Base-by-base conservation (phyloP, 2,797 vertebrate genomes). In the Dicrostonyx torquatus region DNA sequence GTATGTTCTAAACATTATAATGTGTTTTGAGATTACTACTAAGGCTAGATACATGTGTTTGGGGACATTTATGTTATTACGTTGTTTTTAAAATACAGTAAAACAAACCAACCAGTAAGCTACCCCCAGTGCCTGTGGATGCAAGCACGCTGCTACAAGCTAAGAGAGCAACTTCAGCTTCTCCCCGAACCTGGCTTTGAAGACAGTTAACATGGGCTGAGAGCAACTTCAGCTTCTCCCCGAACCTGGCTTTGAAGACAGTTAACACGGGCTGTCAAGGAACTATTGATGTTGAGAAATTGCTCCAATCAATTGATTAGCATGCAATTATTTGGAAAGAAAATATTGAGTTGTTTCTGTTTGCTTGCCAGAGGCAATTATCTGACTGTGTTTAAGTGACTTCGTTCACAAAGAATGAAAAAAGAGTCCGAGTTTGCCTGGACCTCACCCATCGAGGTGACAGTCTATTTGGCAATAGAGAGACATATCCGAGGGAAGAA, bases 1-100 rank as follows among this genome's bases (percentile, higher is more conserved):
- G 20, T 94, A 91, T 96, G 92, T 85, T 94, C 82, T 85, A 92
- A 94, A 95, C 96, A 84, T 78, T 70, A 90, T 31, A 45, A 77
- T 64, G 64, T 92, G 86, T 95, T 89, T 96, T 95, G 93, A 95
- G 92, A 97, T 95, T 83, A 78, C 79, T 75, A 26, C 66, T 72
- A 72, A 88, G 31, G 45, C 6, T 83, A 58, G 45, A 93, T 26
- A 86, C 78, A 96, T 48, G 58, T 68, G 60, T 70, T 68, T 87
- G 70, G 80, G 78, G 79, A 75, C 37, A 68, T 83, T 95, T 92
- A 48, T 58, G 64, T 76, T 85, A 96, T 93, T 95, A 84, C 40
- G 2, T 86, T 96, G 53, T 93, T 76, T 45, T 62, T 60, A 45
- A 82, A 77, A 13, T 8, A 60, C 55, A 68, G 45, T 4, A 26